Evolutionary conservation across 2,113 vertebrate genomes (phyloP).

Genomic region (Python bivittatus): DNA sequence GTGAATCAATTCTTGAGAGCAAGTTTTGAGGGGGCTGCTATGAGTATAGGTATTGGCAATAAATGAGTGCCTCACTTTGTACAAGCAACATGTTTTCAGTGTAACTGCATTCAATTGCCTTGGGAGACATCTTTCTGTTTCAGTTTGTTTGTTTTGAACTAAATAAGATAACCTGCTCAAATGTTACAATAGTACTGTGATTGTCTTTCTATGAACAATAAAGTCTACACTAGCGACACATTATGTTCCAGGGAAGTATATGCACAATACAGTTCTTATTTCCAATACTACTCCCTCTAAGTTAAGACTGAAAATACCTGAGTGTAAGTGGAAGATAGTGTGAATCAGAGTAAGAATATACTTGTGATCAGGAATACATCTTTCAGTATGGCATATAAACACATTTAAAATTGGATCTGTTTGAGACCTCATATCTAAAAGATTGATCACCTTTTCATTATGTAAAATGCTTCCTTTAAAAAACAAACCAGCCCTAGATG

Average conservation of each 20-base stretch:
- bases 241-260: background rate
- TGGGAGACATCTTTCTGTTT: too few relatives aligned
- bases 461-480: slow-evolving; percentile 1
- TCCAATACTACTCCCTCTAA: background rate
- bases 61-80: background rate
- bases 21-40: background rate
- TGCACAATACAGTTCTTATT: background rate
- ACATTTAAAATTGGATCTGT: background rate
- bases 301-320: background rate
- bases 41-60: background rate
- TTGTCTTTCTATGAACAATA: background rate
- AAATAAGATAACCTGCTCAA: background rate
- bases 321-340: background rate
- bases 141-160: background rate
- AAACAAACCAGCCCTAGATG: background rate
- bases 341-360: background rate
- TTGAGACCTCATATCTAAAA: background rate
- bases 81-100: background rate
- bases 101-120: background rate
- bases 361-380: background rate
- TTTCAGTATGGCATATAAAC: background rate
- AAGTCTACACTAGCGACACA: background rate
- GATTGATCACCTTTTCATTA: background rate
- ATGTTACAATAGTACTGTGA: background rate
- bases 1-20: background rate